Evolutionary conservation across 2,888 invertebrate species (phyloP).

Genomic region (Tanypteryx hageni): DNA sequence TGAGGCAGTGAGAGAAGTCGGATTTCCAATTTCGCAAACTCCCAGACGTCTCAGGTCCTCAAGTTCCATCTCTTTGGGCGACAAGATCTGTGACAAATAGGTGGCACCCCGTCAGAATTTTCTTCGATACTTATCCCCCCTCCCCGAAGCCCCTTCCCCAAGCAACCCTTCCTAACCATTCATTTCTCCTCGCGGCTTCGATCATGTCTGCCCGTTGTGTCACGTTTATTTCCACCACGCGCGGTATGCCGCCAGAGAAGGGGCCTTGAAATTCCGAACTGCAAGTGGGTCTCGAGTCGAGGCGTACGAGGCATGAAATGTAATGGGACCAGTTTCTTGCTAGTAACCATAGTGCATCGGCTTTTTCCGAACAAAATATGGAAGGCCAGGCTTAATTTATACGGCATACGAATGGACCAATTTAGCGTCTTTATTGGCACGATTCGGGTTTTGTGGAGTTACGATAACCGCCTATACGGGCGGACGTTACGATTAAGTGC

Average conservation of each 20-base stretch:
- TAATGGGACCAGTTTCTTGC: conserved; percentile 1
- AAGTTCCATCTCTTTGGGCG: conserved; percentile 6
- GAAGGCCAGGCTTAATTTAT: conserved; percentile 4
- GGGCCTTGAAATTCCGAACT: conserved; percentile 1
- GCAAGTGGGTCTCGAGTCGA: conserved; percentile 23
- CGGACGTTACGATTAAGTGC: background rate
- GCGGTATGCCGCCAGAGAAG: background rate
- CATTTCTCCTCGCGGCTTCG: background rate
- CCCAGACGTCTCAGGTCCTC: background rate
- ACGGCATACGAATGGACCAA: background rate
- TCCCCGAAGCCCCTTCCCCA: no score
- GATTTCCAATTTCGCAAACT: background rate
- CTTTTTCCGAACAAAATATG: background rate
- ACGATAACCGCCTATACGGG: background rate
- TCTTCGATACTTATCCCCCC: background rate
- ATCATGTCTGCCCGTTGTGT: conserved; percentile 2
- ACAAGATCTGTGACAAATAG: conserved; percentile 35
- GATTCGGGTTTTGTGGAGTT: background rate
- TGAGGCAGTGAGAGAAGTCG: background rate
- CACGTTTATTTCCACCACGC: conserved; percentile 7
- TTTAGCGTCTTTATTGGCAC: background rate
- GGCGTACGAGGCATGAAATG: conserved; percentile 9
- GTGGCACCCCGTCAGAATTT: conserved; percentile 9
- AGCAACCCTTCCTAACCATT: no score
- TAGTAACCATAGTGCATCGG: background rate